A percentile compares a stretch with the other conserved stretches of the same genome.
Conservation (phyloP, 2,113 vertebrate genomes). For the Callithrix jacchus region DNA sequence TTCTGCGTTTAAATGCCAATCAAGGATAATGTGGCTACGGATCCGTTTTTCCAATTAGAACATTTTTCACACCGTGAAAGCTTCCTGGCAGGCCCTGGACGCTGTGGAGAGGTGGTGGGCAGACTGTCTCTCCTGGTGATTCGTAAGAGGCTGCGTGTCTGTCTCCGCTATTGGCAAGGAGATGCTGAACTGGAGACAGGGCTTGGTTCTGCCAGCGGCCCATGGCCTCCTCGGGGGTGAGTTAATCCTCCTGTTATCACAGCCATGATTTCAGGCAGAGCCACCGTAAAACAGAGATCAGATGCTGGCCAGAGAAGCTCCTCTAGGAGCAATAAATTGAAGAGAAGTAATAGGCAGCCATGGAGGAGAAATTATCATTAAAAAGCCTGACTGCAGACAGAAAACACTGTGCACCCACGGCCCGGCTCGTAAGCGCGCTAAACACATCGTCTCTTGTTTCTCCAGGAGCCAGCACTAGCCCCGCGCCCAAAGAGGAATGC, state of each 20-base stretch:
- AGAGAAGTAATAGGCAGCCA: fast-evolving
- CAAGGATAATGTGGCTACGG: not conserved
- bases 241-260: not conserved
- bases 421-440: fast-evolving
- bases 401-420: fast-evolving
- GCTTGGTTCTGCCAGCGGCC: fast-evolving
- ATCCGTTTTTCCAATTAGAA: not conserved
- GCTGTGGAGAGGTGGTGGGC: fast-evolving
- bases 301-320: not conserved
- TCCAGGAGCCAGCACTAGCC: not conserved
- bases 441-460: fast-evolving
- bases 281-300: not conserved
- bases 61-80: not conserved
- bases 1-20: not conserved
- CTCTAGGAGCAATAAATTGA: not conserved
- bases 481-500: too few relatives aligned
- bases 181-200: fast-evolving
- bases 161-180: not conserved
- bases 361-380: too few relatives aligned
- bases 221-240: not conserved
- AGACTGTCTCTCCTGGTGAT: fast-evolving
- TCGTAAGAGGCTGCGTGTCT: fast-evolving
- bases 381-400: fast-evolving
- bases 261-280: not conserved
- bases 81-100: not conserved